Evolutionary conservation across 1,140 invertebrate genomes (phyloP).

Genomic region (Pogonognathellus flavescens): DNA sequence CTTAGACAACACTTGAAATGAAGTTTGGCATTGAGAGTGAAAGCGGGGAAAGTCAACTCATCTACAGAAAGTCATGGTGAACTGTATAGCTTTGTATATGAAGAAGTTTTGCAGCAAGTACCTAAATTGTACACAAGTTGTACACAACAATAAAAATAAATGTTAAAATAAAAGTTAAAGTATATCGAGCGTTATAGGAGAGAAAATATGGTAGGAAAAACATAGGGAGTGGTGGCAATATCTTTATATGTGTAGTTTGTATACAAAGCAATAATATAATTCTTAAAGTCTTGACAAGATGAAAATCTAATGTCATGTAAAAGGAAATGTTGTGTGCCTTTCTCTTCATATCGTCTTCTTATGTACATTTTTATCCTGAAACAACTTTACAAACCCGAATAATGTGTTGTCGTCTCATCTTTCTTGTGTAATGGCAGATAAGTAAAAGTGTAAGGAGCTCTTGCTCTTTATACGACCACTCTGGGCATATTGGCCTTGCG

Average conservation of each 20-base stretch:
- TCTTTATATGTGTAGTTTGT: neutral
- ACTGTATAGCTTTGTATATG: too few species aligned
- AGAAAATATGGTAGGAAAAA: neutral
- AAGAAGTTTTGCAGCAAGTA: too few species aligned
- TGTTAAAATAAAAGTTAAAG: neutral
- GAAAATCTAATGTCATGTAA: neutral
- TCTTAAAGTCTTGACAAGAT: conserved; percentile 9
- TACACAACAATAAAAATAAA: neutral
- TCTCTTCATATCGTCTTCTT: too few species aligned
- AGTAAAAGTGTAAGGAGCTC: neutral
- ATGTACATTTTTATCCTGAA: too few species aligned
- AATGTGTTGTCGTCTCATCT: neutral
- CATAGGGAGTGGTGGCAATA: neutral
- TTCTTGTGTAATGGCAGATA: neutral
- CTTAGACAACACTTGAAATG: too few species aligned
- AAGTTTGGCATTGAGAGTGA: too few species aligned
- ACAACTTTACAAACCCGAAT: neutral
- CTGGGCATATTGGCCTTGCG: too few species aligned
- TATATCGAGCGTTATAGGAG: neutral
- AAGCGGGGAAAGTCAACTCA: too few species aligned
- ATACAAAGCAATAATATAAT: neutral
- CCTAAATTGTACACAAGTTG: too few species aligned
- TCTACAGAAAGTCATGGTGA: too few species aligned
- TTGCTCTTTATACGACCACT: too few species aligned
- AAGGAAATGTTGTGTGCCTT: neutral